Percentiles rank a stretch among this genome's conserved stretches.
Conservation (phyloP, 2,888 invertebrate genomes). For the Ptychoptera contaminata region DNA sequence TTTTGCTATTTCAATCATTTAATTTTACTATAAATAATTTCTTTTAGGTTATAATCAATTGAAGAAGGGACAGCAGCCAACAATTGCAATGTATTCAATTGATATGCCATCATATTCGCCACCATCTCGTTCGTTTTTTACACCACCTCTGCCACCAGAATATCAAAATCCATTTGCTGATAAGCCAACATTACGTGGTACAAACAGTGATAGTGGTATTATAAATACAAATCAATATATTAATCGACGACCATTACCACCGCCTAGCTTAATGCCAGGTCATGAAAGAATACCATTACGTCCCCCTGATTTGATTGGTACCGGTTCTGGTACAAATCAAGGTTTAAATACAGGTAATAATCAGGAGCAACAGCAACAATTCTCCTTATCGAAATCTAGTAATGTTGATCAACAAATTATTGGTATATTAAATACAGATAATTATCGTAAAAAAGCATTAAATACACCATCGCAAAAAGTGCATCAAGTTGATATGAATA, state of each 20-base stretch:
- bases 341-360: not conserved
- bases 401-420: not conserved
- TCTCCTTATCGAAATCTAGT: constrained; percentile 10
- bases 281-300: constrained; percentile 72
- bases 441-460: constrained; percentile 43
- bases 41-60: constrained; percentile 35
- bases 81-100: constrained; percentile 41
- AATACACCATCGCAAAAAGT: constrained; percentile 60
- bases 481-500: constrained; percentile 15
- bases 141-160: constrained; percentile 70
- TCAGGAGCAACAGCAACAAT: constrained; percentile 7
- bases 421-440: constrained; percentile 3
- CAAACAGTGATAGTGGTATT: constrained; percentile 38
- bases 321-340: constrained; percentile 4
- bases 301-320: constrained; percentile 33
- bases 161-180: constrained; percentile 78
- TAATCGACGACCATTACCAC: constrained; percentile 65
- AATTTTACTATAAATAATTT: not conserved
- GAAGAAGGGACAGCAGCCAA: constrained; percentile 40
- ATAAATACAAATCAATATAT: constrained; percentile 31
- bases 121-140: constrained; percentile 62
- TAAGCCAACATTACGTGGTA: constrained; percentile 67
- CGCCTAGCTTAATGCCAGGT: constrained; percentile 64
- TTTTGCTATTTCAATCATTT: constrained; percentile 4
- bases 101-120: constrained; percentile 72